Base-by-base conservation (phyloP, 1,140 invertebrate species). In the Drosophila repleta region DNA sequence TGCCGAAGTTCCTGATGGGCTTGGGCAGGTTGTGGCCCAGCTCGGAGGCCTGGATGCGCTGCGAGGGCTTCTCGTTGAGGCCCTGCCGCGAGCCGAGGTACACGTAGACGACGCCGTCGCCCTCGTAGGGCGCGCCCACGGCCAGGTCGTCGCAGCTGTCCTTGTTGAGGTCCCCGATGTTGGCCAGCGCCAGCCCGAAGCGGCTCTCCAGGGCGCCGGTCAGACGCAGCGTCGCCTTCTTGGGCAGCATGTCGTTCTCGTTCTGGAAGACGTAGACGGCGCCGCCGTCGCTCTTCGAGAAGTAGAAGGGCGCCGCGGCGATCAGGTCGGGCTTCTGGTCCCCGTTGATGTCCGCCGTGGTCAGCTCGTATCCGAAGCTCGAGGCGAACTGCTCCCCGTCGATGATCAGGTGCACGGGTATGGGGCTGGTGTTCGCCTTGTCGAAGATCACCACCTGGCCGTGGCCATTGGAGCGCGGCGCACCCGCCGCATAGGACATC, bases 271-370 rank as follows among this genome's bases (percentile, higher is more conserved):
- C 92, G 79, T 98, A 99, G 17, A 98, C 96, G 3, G 97, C 97
- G 26, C 98, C 98, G 37, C 97, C 98, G 45, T 94, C 93, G 24
- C 94, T 94, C 71, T 95, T 94, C 7, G 93, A 94, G 89, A 97
- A 98, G 88, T 97, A 98, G 92, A 98, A 97, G 13, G 98, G 98
- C 10, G 98, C 97, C 18, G 96, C 96, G 0, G 98, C 96, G 46
- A 98, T 93, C 7, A 99, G 92, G 93, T 99, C 98, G 18, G 96
- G 94, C 70, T 94, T 97, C 95, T 95, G 94, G 92, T 98, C 97
- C 10, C 96, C 96, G 90, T 98, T 97, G 3, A 98, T 92, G 92
- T 98, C 97, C 15, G 96, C 95, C 3, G 95, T 94, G 4, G 96
- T 93, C 4, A 98, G 92, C 93, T 97, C 96, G 88, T 98, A 98